A percentile compares a stretch with the other conserved stretches of the same genome.
Evolutionary conservation across 2,888 invertebrate genomes (phyloP).

Genomic region (Coelopa pilipes): DNA sequence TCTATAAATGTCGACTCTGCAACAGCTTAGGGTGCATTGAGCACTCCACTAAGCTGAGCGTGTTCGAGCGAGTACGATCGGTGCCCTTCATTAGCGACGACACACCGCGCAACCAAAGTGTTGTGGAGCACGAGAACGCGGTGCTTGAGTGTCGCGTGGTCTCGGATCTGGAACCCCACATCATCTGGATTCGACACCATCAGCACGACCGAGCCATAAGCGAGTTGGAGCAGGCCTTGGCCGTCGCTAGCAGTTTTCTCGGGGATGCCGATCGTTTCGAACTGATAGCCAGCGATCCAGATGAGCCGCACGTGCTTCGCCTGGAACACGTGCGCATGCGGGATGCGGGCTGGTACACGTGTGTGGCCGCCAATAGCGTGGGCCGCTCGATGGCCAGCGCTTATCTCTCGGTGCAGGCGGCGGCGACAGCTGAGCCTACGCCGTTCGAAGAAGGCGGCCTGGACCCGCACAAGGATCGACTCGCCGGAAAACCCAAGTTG

Average conservation of each 20-base stretch:
- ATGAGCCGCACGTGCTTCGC: slow-evolving; percentile 78
- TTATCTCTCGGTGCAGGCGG: slow-evolving; percentile 76
- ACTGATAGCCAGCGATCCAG: slow-evolving; percentile 49
- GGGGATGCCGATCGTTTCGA: not conserved
- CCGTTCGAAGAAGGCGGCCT: slow-evolving; percentile 2
- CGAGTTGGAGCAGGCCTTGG: slow-evolving; percentile 33
- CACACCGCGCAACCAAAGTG: slow-evolving; percentile 83
- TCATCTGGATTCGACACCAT: slow-evolving; percentile 74
- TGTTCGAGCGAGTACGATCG: slow-evolving; percentile 84
- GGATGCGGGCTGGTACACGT: slow-evolving; percentile 96
- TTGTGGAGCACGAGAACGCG: slow-evolving; percentile 76
- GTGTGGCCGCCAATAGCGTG: slow-evolving; percentile 87
- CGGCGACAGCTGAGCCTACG: not conserved
- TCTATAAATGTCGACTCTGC: slow-evolving; percentile 87
- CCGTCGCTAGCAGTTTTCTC: slow-evolving; percentile 6
- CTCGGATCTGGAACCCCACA: slow-evolving; percentile 83
- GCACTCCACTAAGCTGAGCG: slow-evolving; percentile 75
- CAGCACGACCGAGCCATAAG: slow-evolving; percentile 27
- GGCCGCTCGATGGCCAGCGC: slow-evolving; percentile 84
- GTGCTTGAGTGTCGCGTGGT: slow-evolving; percentile 81
- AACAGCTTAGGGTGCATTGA: slow-evolving; percentile 82
- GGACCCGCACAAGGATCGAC: slow-evolving; percentile 33
- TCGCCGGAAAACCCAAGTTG: slow-evolving; percentile 28
- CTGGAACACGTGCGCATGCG: slow-evolving; percentile 85
- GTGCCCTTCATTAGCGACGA: slow-evolving; percentile 82